Base-by-base conservation (phyloP, 1,140 invertebrate species). In the Belonocnema kinseyi region DNA sequence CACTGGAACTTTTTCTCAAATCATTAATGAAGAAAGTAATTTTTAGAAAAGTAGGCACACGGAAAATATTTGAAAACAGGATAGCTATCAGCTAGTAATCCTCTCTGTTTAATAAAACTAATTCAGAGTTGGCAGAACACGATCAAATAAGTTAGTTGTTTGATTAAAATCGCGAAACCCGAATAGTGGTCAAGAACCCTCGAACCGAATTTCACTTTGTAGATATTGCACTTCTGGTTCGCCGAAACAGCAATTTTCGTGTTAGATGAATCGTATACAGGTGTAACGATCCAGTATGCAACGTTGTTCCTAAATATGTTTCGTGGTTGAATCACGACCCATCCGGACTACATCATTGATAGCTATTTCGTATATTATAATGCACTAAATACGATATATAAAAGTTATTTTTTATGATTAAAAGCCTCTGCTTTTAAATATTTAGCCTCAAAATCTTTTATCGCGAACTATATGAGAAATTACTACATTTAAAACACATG, bases 301-400 rank as follows among this genome's bases (percentile, higher is more conserved):
- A 66, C 58, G 26, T 33, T 66, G 33, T 66, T 66, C 12, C 58
- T 66, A 66, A 66, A 66, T 66, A 21, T 66, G 58, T 66, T 66
- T 16, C 33, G 58, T 66, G 58, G 58, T 66, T 66, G 21, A 16
- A 66, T 33, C 14, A 13, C 10, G 16, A 66, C 58, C 26, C 14
- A 33, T 66, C 16, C 21, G 3, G 14, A 66, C 26, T 40, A 66
- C 13, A 66, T 40, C 56, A 21, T 5, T 14, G 26, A 66, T 66
- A 66, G 13, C 13, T 6, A 66, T 33, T 33, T 66, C 26, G 13
- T 66, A 33, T 8, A 66, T 3, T 66, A 66, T 33, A 66, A 66
- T 66, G 11, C 11, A 14, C 21, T 14, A 1, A 21, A 40, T 33
- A 40, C 12, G 33, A 66, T 40, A 66, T 14, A 33, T 33, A 66